These are phyloP conservation scores for Lutraria rhynchaena DNA, from an alignment of 1,140 invertebrate species.

Conservation along the genomic window DNA sequence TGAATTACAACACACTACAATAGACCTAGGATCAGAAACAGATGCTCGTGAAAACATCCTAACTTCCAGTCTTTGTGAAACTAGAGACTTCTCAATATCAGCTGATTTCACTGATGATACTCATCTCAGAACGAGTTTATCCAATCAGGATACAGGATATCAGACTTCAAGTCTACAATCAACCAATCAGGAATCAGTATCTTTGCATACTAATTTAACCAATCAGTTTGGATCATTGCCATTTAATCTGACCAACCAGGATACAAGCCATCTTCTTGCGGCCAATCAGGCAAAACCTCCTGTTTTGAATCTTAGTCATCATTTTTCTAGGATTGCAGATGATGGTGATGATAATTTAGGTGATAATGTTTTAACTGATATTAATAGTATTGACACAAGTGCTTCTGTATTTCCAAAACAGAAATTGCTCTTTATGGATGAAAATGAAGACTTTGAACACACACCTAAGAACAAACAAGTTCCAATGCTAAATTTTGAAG, in stretches of 20 bases:
- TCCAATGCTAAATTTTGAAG: constrained; percentile 32
- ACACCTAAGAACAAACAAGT: constrained; percentile 29
- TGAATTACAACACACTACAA: constrained; percentile 63
- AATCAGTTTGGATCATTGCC: constrained; percentile 65
- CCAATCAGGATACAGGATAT: constrained; percentile 72
- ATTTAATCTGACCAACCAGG: constrained; percentile 59
- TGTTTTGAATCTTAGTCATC: constrained; percentile 36
- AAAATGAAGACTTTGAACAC: constrained; percentile 24
- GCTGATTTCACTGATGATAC: constrained; percentile 63
- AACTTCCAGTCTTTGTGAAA: constrained; percentile 64
- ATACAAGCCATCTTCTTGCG: background rate
- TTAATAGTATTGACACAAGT: constrained; percentile 26
- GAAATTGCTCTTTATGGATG: constrained; percentile 43
- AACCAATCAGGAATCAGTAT: constrained; percentile 69
- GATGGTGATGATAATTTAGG: constrained; percentile 6
- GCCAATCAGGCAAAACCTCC: constrained; percentile 17
- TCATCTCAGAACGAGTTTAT: constrained; percentile 32
- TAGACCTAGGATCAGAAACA: constrained; percentile 63
- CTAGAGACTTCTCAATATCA: constrained; percentile 52
- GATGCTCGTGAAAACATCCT: constrained; percentile 61
- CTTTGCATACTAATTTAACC: constrained; percentile 65
- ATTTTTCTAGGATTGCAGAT: constrained; percentile 19
- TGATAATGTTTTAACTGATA: background rate
- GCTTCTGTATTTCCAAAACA: constrained; percentile 41
- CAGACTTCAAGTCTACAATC: constrained; percentile 70